These are phyloP conservation scores for Ectropis grisescens DNA, from an alignment of 1,140 invertebrate genomes.

Conservation along the genomic window DNA sequence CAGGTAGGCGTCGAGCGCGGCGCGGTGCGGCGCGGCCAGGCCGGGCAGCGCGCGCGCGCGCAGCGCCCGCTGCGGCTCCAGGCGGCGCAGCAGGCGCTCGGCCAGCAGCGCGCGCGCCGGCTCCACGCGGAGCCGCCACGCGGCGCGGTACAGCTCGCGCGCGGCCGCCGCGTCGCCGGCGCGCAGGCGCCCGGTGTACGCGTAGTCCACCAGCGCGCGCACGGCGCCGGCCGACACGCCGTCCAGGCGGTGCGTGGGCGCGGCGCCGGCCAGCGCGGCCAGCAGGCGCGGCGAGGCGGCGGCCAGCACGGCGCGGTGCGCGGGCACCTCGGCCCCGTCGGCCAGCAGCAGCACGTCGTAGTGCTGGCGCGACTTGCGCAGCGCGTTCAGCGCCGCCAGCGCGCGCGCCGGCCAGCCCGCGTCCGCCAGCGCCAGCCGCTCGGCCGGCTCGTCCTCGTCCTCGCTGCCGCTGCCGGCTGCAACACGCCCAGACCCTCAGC, in stretches of 20 bases:
- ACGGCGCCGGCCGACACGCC: conserved; percentile 73
- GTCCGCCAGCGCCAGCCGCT: conserved; percentile 37
- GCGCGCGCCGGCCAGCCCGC: conserved; percentile 69
- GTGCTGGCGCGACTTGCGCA: conserved; percentile 83
- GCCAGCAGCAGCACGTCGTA: conserved; percentile 86
- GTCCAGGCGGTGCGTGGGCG: conserved; percentile 11
- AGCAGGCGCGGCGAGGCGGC: conserved; percentile 83
- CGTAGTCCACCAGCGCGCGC: conserved; percentile 83
- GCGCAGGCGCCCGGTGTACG: conserved; percentile 76
- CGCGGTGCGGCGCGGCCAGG: conserved; percentile 50
- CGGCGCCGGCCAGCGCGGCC: conserved; percentile 79
- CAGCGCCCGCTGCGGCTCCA: conserved; percentile 80
- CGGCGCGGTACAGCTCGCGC: conserved; percentile 81
- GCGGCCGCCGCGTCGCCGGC: conserved; percentile 72
- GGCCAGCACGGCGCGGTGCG: conserved; percentile 82
- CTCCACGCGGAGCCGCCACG: conserved; percentile 81
- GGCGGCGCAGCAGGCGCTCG: conserved; percentile 76
- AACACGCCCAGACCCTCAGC: background rate
- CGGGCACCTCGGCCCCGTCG: conserved; percentile 80
- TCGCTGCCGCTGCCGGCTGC: conserved; percentile 23
- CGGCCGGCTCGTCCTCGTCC: conserved; percentile 19
- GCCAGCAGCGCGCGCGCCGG: conserved; percentile 79
- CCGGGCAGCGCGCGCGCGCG: conserved; percentile 76
- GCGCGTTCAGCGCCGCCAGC: conserved; percentile 77
- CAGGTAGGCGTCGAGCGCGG: conserved; percentile 80